Evolutionary conservation across 2,797 vertebrate species (phyloP), one percentile per base, ranked within the genome.

Genomic region (Graptemys geographica): DNA sequence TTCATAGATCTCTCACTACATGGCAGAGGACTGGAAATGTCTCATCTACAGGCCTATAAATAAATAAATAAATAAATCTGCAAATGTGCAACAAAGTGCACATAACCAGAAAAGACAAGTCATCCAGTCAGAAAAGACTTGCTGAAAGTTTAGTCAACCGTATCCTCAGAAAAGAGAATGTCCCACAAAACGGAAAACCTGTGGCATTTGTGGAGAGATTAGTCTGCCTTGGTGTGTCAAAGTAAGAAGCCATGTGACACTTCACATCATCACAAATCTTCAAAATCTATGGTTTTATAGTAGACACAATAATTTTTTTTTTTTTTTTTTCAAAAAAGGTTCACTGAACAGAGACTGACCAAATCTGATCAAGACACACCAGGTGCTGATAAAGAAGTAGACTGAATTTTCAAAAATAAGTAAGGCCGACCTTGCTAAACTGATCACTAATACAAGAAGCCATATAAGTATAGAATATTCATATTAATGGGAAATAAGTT

Each of bases 41-140:
- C 33, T 76, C 37, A 88, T 79, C 87, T 94, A 79, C 16, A 88
- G 76, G 19, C 53, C 10, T 87, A 86, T 57, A 79, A 62, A 79
- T n/a, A 65, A 69, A 69, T 37, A 69, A 69, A 88, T 92, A 92
- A 87, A 76, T 11, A n/a, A 55, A 95, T 89, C 83, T 76, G 13
- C 81, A 52, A 88, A 83, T 92, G 88, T 96, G 86, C 85, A 91
- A 83, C 91, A 91, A 95, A 96, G 81, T 91, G 87, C 86, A 89
- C 2, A 2, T 95, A 96, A 97, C 79, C 15, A 79, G 85, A 95
- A 95, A 96, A 95, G 93, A 96, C 93, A 97, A 95, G 80, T 83
- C 59, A 92, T 33, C 76, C 74, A 72, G 18, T 31, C n/a, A 85
- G 86, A 96, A 96, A 94, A 95, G 65, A 90, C 88, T 65, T 5